Conservation (phyloP, 2,797 vertebrate genomes). For the Tapera naevia region DNA sequence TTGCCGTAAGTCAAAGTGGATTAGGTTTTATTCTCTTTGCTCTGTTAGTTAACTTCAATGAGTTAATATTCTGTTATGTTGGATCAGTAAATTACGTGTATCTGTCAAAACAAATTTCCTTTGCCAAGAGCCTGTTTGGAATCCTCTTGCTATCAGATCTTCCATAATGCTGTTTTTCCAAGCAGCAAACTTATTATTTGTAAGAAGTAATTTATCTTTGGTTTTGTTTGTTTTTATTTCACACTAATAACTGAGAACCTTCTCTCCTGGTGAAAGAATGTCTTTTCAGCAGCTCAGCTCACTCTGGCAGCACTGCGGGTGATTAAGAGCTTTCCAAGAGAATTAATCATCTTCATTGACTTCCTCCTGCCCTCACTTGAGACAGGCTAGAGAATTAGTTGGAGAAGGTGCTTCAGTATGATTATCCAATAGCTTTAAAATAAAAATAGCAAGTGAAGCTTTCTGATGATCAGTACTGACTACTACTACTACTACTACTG, state of each 20-base stretch:
- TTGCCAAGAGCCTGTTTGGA: not conserved
- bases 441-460: not conserved
- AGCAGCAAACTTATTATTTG: not conserved
- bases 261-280: not conserved
- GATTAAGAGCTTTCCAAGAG: slow-evolving; percentile 34
- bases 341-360: slow-evolving; percentile 27
- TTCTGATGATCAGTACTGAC: not conserved
- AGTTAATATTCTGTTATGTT: not conserved
- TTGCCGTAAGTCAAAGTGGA: not conserved
- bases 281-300: not conserved
- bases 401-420: not conserved
- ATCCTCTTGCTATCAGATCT: not conserved
- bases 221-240: slow-evolving; percentile 1
- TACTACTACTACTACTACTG: not conserved
- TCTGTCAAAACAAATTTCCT: not conserved
- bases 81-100: not conserved
- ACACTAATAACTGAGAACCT: not conserved
- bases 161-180: not conserved
- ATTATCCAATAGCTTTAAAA: slow-evolving; percentile 19
- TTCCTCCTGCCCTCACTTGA: not conserved
- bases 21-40: not conserved
- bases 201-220: not conserved
- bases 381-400: slow-evolving; percentile 15
- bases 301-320: not conserved
- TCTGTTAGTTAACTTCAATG: not conserved